Base-by-base conservation (phyloP, 2,113 vertebrate species). In the Suncus etruscus region DNA sequence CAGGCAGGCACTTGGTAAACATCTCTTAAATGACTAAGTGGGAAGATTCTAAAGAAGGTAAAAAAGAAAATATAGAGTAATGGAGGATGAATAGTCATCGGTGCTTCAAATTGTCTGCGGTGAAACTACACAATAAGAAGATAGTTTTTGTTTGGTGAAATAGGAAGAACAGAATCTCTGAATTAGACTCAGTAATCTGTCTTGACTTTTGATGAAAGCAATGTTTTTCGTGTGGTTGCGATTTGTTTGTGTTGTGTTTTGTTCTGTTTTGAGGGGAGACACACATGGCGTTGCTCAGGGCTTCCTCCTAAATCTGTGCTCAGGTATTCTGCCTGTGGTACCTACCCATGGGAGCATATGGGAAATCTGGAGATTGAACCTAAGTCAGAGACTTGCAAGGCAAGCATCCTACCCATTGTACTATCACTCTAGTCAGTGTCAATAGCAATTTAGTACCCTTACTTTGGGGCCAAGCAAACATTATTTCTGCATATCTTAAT, bases 191-290 rank as follows among this genome's bases (percentile, higher is more conserved):
- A 20, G 32, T 86, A 77, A 79, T 74, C 51, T 92, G 31, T 15
- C 83, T 84, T 65, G 61, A 92, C 66, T 93, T 68, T 32, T 48
- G 45, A 94, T 4, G 27, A 85, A 8, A 69, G 68, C 61, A 65
- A 18, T 83, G 73, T 4, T n/a, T 77, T n/a, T 45, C 1, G 0
- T 27, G 31, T n/a, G 8, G 32, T 8, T 51, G 3, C 54, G 65
- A 29, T 58, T 39, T 39, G 39, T 39, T 39, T 39, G 39, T 39
- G 39, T 39, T 39, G 39, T 39, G 54, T 39, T 39, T 5, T 39
- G 39, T 39, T 39, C 5, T 39, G 39, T 39, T 39, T 39, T 39
- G 39, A 91, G 70, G 54, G 15, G 51, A 54, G 10, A 15, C 51
- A 54, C 51, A 54, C 51, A 10, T 12, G 51, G 51, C 2, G 22